These are phyloP conservation scores for Limosa lapponica DNA, from an alignment of 2,797 vertebrate species.

Conservation along the genomic window DNA sequence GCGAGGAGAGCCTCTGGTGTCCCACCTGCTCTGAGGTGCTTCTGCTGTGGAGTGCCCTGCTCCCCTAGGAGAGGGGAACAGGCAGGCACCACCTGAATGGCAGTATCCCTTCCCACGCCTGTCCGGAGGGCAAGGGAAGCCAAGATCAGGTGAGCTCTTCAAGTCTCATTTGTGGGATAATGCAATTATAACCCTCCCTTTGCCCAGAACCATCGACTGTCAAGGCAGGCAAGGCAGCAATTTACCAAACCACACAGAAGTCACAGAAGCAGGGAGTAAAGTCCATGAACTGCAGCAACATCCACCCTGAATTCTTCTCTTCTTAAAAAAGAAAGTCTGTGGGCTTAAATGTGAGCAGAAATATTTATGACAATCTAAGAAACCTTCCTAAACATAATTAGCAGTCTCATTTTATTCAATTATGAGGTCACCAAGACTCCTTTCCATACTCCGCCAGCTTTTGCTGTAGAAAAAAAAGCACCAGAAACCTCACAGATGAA, in stretches of 20 bases:
- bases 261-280: background rate
- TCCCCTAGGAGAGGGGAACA: accelerated
- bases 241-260: background rate
- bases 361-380: slow-evolving; percentile 17
- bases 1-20: background rate
- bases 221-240: background rate
- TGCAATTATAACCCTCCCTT: background rate
- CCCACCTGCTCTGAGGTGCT: background rate
- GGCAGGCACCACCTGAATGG: background rate
- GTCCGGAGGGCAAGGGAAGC: background rate
- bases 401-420: slow-evolving; percentile 3
- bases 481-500: background rate
- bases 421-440: background rate
- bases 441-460: background rate
- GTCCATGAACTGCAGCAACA: background rate
- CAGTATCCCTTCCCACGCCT: background rate
- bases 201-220: background rate
- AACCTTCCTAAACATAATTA: slow-evolving; percentile 33
- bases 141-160: background rate
- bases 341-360: background rate
- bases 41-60: accelerated
- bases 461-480: background rate
- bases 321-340: slow-evolving; percentile 24
- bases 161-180: background rate
- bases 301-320: background rate